Base-by-base conservation (phyloP, 2,888 invertebrate genomes). In the Pandemis cinnamomeana region DNA sequence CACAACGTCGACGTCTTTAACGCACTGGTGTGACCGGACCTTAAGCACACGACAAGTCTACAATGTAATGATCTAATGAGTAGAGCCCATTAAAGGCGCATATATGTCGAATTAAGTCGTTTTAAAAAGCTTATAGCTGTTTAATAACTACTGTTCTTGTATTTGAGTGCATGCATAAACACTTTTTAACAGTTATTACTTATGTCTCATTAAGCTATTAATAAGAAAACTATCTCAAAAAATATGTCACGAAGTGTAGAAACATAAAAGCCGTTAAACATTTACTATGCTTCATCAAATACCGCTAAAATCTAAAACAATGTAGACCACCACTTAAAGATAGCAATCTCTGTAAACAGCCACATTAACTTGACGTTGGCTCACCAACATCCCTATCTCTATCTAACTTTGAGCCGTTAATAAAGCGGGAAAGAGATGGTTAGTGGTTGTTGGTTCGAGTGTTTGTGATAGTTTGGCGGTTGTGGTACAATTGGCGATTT, bases 401-500 rank as follows among this genome's bases (percentile, higher is more conserved):
- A 53, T 70, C 66, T 27, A 46, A 7, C 48, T 11, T 41, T 8
- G 27, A n/a, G 3, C 42, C 10, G 11, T 48, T 6, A 13, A 6
- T 61, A 27, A 41, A 42, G 71, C 20, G 60, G 51, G 46, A 72
- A 44, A 27, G 51, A 55, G 74, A 71, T 75, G 71, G 60, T n/a
- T 58, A 68, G 62, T 72, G 79, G 77, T 71, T 55, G 63, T 60
- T 15, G 75, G 53, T 61, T 75, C 78, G 77, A 83, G 80, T 76
- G 74, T 81, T 84, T 77, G 81, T 44, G 74, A 70, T 72, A 71
- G 71, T 77, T 77, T 77, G 78, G 79, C 83, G 86, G 87, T 89
- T 89, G 88, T 89, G 88, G 86, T 79, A 86, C 90, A 91, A 92
- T 91, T 90, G 91, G 88, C 88, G 88, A 90, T 91, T 92, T 92